Base-by-base conservation (phyloP, 2,888 invertebrate genomes). In the Sisyra nigra region DNA sequence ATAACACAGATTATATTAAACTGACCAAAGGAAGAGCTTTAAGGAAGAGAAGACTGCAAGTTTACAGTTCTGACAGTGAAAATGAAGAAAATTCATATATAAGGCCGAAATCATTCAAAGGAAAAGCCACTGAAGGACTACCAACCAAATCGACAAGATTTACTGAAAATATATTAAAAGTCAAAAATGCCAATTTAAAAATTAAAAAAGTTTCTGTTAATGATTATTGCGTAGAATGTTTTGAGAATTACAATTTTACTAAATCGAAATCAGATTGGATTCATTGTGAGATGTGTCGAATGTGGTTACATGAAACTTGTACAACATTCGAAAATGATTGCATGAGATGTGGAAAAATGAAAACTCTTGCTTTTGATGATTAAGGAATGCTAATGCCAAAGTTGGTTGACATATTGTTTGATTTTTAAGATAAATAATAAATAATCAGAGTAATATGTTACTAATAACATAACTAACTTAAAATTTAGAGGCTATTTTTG, bases 161-260 rank as follows among this genome's bases (percentile, higher is more conserved):
- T 42, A 48, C 45, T 44, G 37, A 44, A 49, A 48, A 47, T n/a
- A 47, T 44, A 47, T 48, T 46, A 44, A 48, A 48, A 47, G 42
- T 48, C 44, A 44, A 8, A 46, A 45, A 46, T 42, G 29, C 9
- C 41, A 47, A 48, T 46, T 46, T 35, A 46, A 47, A 42, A 48
- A 44, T 18, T 46, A 6, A 34, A 34, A n/a, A 34, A 34, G 34
- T 11, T 34, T 34, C 34, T 11, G 34, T 34, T 34, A 5, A 34
- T 34, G 34, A 30, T 40, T 40, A 29, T 17, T 40, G 24, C 24
- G 24, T 15, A 31, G 39, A 48, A 45, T 48, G 47, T 41, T 47
- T 47, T 45, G 46, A 50, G 17, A 48, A 48, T 48, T 49, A 50
- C 18, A 49, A 47, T 47, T 47, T 48, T 41, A 48, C 44, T 44